Conservation (phyloP, 2,888 invertebrate species). For the Pseudolycoriella hygida region DNA sequence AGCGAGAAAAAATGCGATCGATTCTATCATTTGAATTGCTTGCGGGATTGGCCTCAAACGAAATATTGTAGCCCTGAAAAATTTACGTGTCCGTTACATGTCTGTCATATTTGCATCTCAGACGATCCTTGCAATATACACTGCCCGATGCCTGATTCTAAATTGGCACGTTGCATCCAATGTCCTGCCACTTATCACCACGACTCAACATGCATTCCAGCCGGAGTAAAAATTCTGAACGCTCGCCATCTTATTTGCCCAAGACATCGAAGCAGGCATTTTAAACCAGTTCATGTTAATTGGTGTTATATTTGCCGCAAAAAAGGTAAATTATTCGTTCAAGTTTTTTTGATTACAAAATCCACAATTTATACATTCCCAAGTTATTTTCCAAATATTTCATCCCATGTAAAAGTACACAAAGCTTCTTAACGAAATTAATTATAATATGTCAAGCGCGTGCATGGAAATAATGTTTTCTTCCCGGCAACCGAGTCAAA, state of each 20-base stretch:
- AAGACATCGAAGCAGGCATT: constrained; percentile 42
- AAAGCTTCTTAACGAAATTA: no score
- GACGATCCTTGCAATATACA: constrained; percentile 53
- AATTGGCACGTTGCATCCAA: constrained; percentile 43
- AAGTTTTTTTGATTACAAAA: no score
- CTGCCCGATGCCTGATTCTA: constrained; percentile 36
- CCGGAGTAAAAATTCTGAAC: constrained; percentile 64
- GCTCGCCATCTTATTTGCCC: constrained; percentile 71
- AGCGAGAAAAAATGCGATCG: constrained; percentile 43
- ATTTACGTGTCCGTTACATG: constrained; percentile 59
- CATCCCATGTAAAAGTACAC: no score
- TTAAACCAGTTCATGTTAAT: constrained; percentile 44
- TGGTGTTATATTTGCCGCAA: constrained; percentile 75
- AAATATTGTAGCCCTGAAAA: constrained; percentile 20
- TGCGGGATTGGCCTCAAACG: constrained; percentile 64
- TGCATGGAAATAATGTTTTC: no score
- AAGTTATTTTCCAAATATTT: no score
- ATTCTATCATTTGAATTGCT: constrained; percentile 56
- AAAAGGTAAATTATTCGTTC: no score
- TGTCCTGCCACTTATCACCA: constrained; percentile 86
- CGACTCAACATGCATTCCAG: constrained; percentile 70
- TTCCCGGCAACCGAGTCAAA: no score
- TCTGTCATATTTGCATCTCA: constrained; percentile 72
- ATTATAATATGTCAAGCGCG: no score
- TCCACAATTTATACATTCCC: no score